phyloP scores from a whole-genome alignment of 1,140 invertebrate genomes.

The Leptoteleia sp. region DNA sequence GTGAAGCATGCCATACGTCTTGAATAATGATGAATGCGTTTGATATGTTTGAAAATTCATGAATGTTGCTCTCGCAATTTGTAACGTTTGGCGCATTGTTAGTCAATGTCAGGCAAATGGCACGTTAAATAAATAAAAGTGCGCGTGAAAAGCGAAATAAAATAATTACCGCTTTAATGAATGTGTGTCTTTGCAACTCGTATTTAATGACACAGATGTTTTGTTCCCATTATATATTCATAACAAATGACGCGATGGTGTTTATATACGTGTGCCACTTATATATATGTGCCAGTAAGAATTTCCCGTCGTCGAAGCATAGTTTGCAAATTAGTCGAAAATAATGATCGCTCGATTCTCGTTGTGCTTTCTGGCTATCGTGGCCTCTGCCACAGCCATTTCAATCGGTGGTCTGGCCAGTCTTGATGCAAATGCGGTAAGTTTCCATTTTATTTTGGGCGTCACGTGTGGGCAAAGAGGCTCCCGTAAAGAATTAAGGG shows the following conservation, averaged over 20 bases:
- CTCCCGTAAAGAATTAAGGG: conserved; percentile 26
- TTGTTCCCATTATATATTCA: conserved; percentile 19
- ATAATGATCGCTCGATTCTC: conserved; percentile 41
- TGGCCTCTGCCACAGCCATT: conserved; percentile 53
- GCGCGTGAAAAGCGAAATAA: conserved; percentile 24
- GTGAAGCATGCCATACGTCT: conserved; percentile 26
- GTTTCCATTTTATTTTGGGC: conserved; percentile 46
- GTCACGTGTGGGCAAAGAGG: conserved; percentile 23
- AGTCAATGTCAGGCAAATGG: conserved; percentile 57
- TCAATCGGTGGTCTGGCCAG: conserved; percentile 62
- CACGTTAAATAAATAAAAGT: conserved; percentile 55
- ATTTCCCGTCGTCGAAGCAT: conserved; percentile 6
- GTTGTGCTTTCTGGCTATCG: conserved; percentile 56
- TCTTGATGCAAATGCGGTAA: conserved; percentile 67
- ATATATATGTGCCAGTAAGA: conserved; percentile 44
- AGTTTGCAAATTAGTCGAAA: conserved; percentile 49
- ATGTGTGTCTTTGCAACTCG: conserved; percentile 39
- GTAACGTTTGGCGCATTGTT: conserved; percentile 46
- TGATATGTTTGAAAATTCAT: conserved; percentile 54
- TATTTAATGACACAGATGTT: conserved; percentile 58
- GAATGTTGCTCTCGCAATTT: conserved; percentile 43
- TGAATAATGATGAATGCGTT: conserved; percentile 37
- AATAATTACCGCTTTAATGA: conserved; percentile 53
- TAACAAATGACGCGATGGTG: conserved; percentile 42
- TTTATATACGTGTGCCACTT: conserved; percentile 2